Base-by-base conservation (phyloP, 2,888 invertebrate species). In the Hypomecis punctinalis region DNA sequence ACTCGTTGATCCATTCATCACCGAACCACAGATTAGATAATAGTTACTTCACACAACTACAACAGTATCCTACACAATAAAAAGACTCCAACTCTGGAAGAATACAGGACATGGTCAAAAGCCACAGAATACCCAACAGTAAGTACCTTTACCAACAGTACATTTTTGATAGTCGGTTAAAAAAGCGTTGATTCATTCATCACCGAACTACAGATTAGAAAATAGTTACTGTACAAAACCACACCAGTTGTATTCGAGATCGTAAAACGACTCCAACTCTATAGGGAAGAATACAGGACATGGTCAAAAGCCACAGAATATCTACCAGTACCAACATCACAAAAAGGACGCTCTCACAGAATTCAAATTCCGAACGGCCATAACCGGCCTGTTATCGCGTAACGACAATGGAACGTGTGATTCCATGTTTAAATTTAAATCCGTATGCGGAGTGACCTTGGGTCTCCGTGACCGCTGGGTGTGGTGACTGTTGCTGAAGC, bases 371-470 rank as follows among this genome's bases (percentile, higher is more conserved):
- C 49, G 63, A 62, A 65, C 65, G 65, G 64, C 60, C 60, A 43
- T 60, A 65, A 61, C 68, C 63, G 67, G 60, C 70, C 63, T 68
- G 69, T 71, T 67, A 72, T 70, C 68, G 70, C 70, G 70, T 66
- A 75, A 71, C 72, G 67, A 72, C 68, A 73, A 75, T 75, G 70
- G 74, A 71, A 73, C 73, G 74, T 75, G 74, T 67, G 74, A 70
- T 71, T 72, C 72, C 72, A 75, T 63, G 61, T 70, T 73, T 69
- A 66, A 68, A 68, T 69, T 69, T 67, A 66, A 72, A 71, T 71
- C 71, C 74, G 67, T 71, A 69, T 57, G 67, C 67, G 75, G 71
- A 55, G 69, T 54, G 73, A 68, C 75, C 75, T 75, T 75, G 74
- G 48, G 45, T 11, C 69, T 57, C 35, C 57, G 70, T 61, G 64